Conservation (phyloP, 2,113 vertebrate genomes). For the Clinocottus analis region DNA sequence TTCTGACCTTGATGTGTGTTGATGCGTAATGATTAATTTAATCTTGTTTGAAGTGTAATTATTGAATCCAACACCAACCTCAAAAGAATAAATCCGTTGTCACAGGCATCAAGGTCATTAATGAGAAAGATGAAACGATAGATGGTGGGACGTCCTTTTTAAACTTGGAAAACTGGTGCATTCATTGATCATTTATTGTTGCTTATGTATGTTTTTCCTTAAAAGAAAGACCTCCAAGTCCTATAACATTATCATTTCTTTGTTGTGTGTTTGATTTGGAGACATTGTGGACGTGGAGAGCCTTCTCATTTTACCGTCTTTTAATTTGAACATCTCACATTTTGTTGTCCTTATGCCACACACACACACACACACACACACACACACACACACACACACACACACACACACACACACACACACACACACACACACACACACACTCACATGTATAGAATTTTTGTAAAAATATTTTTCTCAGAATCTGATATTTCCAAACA, state of each 20-base stretch:
- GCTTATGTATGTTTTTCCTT: neutral
- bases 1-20: neutral
- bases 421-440: too few species aligned
- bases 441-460: too few species aligned
- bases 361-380: too few species aligned
- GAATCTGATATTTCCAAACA: constrained; percentile 18
- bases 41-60: neutral
- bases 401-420: too few species aligned
- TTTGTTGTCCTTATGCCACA: fast-evolving
- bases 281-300: neutral
- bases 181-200: neutral
- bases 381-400: too few species aligned
- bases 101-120: neutral
- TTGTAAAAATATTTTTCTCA: too few species aligned
- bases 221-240: neutral
- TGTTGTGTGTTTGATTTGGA: neutral
- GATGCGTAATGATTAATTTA: neutral
- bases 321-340: neutral
- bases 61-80: neutral
- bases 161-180: neutral
- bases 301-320: neutral
- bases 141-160: too few species aligned
- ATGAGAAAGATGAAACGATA: neutral
- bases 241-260: neutral
- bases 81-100: neutral